Base-by-base conservation (phyloP, 2,113 vertebrate species). In the Chaenogobius annularis region DNA sequence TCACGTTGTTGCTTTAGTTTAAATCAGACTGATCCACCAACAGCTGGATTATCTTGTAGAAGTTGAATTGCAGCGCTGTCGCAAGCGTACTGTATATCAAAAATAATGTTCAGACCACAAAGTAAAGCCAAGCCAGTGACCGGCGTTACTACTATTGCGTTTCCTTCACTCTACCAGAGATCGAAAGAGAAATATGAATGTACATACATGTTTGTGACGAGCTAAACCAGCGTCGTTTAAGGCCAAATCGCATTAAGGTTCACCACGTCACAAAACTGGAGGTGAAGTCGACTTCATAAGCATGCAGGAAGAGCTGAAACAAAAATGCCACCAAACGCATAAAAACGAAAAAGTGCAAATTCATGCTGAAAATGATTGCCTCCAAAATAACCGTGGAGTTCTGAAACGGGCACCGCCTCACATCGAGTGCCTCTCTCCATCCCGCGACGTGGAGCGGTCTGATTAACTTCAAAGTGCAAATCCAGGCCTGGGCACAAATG, bases 391-490 rank as follows among this genome's bases (percentile, higher is more conserved):
- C 73, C 20, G 22, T 5, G 19, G 46, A 22, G 48, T 66, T 79
- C 61, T 62, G 20, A 59, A 73, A 75, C 56, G 68, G 67, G 70
- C 78, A 79, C 43, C 69, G 81, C 44, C 58, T 59, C 46, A 9
- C 52, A 72, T 62, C 75, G 66, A 65, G 52, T 46, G 31, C 78
- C 52, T 76, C 68, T 68, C 68, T 70, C 59, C 71, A 78, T 62
- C 80, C 48, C 69, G 70, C 73, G 72, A 85, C 64, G 80, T 15
- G 67, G 55, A 65, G 78, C 82, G 74, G 76, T 80, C 81, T 75
- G 83, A 77, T 85, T 79, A 80, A 81, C 72, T 79, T 84, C 70
- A 85, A 87, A 86, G 87, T 91, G 83, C 83, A 87, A 85, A 88
- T 83, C 77, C 81, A 84, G 85, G 59, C 68, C 5, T 13, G 44